phyloP scores from a whole-genome alignment of 2,113 vertebrate genomes.

The Hirundichthys speculiger region DNA sequence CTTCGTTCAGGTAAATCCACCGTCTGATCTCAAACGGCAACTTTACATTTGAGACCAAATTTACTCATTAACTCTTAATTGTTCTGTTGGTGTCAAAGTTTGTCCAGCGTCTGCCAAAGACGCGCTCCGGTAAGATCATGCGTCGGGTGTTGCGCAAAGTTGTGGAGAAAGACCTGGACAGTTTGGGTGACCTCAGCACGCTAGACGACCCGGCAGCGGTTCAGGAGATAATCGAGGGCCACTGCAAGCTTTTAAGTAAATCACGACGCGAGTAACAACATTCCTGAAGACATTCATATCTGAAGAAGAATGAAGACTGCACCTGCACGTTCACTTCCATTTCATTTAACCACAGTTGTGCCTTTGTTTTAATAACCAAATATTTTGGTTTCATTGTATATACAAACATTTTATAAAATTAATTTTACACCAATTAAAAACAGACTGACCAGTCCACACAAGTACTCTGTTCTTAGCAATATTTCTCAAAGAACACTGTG shows the following conservation, averaged over 20 bases:
- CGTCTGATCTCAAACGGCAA: background rate
- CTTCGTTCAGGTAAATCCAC: slow-evolving; percentile 76
- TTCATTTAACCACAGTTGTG: slow-evolving; percentile 3
- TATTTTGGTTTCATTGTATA: slow-evolving; percentile 17
- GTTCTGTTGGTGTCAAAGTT: slow-evolving; percentile 37
- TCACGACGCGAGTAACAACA: background rate
- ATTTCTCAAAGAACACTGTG: no score
- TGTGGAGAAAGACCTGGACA: slow-evolving; percentile 72
- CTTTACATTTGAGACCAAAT: background rate
- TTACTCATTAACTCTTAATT: background rate
- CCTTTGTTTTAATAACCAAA: slow-evolving; percentile 13
- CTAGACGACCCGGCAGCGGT: slow-evolving; percentile 77
- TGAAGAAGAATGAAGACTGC: background rate
- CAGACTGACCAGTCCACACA: no score
- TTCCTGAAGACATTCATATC: background rate
- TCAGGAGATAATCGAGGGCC: slow-evolving; percentile 79
- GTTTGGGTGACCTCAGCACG: slow-evolving; percentile 83
- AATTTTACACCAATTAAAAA: background rate
- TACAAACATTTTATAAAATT: slow-evolving; percentile 23
- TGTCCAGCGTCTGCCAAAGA: slow-evolving; percentile 79
- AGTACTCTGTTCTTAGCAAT: no score
- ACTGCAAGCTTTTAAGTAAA: slow-evolving; percentile 47
- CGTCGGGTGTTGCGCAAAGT: slow-evolving; percentile 81
- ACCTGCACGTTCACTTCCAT: background rate
- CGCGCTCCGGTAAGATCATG: slow-evolving; percentile 86